Base-by-base conservation (phyloP, 2,797 vertebrate species). In the Alcedo quadribrachys region DNA sequence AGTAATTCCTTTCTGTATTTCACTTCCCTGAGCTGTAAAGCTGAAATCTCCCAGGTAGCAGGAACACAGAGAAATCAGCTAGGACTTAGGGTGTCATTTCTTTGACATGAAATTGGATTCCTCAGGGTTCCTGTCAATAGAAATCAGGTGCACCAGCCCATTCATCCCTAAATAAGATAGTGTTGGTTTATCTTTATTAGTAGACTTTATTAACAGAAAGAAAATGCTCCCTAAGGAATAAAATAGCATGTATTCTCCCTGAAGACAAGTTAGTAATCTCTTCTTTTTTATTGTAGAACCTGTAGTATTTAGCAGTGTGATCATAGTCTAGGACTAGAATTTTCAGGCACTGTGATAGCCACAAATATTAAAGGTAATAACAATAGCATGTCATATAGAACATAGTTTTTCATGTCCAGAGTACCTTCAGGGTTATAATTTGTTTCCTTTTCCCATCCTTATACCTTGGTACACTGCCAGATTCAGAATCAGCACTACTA, bases 241-340 rank as follows among this genome's bases (percentile, higher is more conserved):
- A 68, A 77, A 11, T 11, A 35, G 2, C 30, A 22, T 57, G 3
- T 43, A 11, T 43, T 58, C 11, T 74, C 15, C 12, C 16, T 51
- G 30, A 76, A 24, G 5, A 75, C 6, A 37, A 35, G 1, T 32
- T 35, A 67, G 3, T 3, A 0, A 2, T 10, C 12, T 85, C 80
- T 80, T 42, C 28, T 12, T n/a, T 76, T 60, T 78, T n/a, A 12
- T 12, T 80, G 24, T 42, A 45, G 15, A 68, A 67, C 45, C 8
- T 13, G 21, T 66, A 5, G 2, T 54, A 54, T 79, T 58, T 81
- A 43, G 15, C 5, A 2, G 7, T 40, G 8, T 30, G 30, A 21
- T 54, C 33, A 25, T 5, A 21, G 28, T 20, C 15, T 50, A 61
- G 18, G 15, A 28, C 21, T 33, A 60, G 15, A 15, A 54, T 62